Base-by-base conservation (phyloP, 2,888 invertebrate species). In the Tridacna crocea region DNA sequence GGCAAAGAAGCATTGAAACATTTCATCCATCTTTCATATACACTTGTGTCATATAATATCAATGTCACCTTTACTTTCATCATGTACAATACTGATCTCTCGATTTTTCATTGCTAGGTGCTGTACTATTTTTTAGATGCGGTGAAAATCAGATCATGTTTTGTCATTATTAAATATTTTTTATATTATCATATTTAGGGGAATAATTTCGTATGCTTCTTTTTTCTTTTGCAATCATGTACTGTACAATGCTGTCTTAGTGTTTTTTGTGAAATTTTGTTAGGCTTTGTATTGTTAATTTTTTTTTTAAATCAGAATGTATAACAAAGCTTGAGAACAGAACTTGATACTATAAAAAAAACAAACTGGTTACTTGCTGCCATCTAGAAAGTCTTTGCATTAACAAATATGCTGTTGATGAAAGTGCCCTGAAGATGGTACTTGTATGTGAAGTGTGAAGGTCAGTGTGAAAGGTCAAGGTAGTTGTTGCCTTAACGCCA, bases 121-220 rank as follows among this genome's bases (percentile, higher is more conserved):
- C 82, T 82, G 82, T 61, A 79, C 65, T 74, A 82, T 79, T 73
- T 60, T n/a, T 75, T 76, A 15, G 60, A 73, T 74, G 79, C 82
- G 73, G 75, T 68, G 68, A 68, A 12, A 68, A 48, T 68, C 68
- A 68, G 68, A 68, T 76, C 79, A 72, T 82, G 46, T 82, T 48
- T 72, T 66, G 65, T 36, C 36, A 36, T 36, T 36, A 36, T 8
- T 36, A 36, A 36, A 36, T 36, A 36, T 36, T 74, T 74, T 73
- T 63, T 76, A 76, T 80, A 76, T 80, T 77, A 19, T 36, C 11
- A 15, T 48, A 70, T 24, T 47, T 6, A 70, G 12, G 19, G 48
- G 47, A 22, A 48, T 12, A 8, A 46, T 19, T 68, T 68, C 13
- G 15, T 70, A 47, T 70, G 70, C 48, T 47, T 48, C n/a, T 46